Evolutionary conservation across 2,888 invertebrate species (phyloP).

Genomic region (Exocentrus adspersus): DNA sequence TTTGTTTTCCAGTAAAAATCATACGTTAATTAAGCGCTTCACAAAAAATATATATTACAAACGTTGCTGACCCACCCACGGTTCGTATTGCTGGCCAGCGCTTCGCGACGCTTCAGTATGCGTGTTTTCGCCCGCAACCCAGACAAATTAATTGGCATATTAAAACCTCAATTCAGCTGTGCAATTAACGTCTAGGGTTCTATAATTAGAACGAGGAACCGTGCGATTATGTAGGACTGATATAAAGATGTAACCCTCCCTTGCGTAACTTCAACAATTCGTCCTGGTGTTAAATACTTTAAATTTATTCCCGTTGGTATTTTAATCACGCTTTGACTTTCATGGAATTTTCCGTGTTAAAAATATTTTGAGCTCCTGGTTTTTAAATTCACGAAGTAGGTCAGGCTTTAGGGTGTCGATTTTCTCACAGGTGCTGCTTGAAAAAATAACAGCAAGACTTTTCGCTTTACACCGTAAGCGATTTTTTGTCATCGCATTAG

Average conservation of each 20-base stretch:
- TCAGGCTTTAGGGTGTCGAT: too few relatives aligned
- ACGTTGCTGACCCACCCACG: too few relatives aligned
- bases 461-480: too few relatives aligned
- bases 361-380: too few relatives aligned
- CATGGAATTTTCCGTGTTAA: not conserved
- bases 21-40: slow-evolving; percentile 4
- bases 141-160: slow-evolving; percentile 37
- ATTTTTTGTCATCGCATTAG: too few relatives aligned
- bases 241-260: slow-evolving; percentile 1
- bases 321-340: not conserved
- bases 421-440: too few relatives aligned
- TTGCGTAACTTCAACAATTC: not conserved
- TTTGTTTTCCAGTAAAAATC: too few relatives aligned
- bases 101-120: slow-evolving; percentile 3
- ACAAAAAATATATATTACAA: slow-evolving; percentile 2
- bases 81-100: too few relatives aligned
- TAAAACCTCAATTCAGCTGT: slow-evolving; percentile 40
- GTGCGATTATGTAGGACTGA: slow-evolving; percentile 8
- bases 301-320: not conserved
- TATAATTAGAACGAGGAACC: slow-evolving; percentile 5
- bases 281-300: not conserved
- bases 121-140: slow-evolving; percentile 32
- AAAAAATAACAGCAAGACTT: too few relatives aligned
- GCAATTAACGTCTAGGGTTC: slow-evolving; percentile 35
- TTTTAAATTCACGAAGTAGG: too few relatives aligned